These are phyloP conservation scores for Podarcis cretensis DNA, from an alignment of 2,113 vertebrate species.

Conservation along the genomic window DNA sequence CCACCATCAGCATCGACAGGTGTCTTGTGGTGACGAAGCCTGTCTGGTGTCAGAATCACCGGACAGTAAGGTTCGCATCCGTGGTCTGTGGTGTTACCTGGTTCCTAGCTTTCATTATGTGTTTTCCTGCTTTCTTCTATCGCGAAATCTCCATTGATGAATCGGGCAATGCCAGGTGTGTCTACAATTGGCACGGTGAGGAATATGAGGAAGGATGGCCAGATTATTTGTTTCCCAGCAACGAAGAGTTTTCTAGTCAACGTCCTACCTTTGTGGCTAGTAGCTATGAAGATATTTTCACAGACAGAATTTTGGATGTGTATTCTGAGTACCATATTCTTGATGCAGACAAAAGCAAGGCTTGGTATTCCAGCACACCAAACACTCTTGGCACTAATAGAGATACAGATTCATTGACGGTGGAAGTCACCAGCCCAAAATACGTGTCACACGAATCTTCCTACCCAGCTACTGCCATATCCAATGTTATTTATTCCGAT, in stretches of 20 bases:
- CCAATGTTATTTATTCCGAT: not conserved
- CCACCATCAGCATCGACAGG: constrained; percentile 80
- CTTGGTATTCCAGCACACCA: constrained; percentile 1
- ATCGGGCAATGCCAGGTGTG: constrained; percentile 27
- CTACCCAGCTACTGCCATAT: not conserved
- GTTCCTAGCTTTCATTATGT: constrained; percentile 73
- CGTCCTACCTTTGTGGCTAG: not conserved
- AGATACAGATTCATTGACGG: not conserved
- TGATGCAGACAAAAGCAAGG: not conserved
- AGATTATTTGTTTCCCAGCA: not conserved
- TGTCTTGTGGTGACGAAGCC: constrained; percentile 79
- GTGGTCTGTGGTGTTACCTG: constrained; percentile 69
- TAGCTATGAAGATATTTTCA: not conserved
- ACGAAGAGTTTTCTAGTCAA: not conserved
- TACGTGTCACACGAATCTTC: not conserved
- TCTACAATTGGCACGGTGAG: constrained; percentile 34
- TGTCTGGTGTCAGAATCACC: constrained; percentile 84
- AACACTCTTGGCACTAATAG: not conserved
- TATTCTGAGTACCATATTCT: constrained; percentile 14
- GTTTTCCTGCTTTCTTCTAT: constrained; percentile 75
- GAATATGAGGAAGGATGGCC: not conserved
- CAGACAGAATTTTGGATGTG: not conserved
- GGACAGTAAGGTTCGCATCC: constrained; percentile 51
- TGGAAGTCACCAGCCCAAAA: not conserved
- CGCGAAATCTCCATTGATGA: constrained; percentile 16